Evolutionary conservation across 2,113 vertebrate species (phyloP).

Genomic region (Mesitornis unicolor): DNA sequence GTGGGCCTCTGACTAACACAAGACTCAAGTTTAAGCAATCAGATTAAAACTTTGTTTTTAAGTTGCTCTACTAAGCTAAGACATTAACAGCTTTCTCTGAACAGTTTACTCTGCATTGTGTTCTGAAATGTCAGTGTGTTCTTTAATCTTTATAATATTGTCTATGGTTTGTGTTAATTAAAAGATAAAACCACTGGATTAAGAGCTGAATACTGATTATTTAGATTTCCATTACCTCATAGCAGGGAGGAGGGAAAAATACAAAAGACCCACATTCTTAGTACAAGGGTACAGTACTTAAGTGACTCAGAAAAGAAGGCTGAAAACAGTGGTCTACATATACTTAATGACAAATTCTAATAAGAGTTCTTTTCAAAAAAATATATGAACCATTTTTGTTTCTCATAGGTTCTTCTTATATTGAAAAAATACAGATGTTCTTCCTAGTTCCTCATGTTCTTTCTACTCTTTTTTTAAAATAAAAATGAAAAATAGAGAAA

Average conservation of each 20-base stretch:
- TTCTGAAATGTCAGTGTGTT: background rate
- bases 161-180: background rate
- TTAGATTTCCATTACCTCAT: background rate
- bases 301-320: background rate
- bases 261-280: rapidly evolving
- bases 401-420: background rate
- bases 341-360: background rate
- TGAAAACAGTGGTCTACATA: background rate
- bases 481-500: background rate
- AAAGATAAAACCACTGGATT: background rate
- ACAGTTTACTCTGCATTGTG: background rate
- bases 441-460: background rate
- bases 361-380: background rate
- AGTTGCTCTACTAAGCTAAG: background rate
- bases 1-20: background rate
- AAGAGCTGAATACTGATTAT: background rate
- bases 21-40: background rate
- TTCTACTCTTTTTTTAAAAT: background rate
- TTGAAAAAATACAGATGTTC: background rate
- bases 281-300: background rate
- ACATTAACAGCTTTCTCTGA: background rate
- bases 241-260: background rate
- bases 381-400: background rate
- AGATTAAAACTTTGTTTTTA: background rate
- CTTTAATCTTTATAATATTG: background rate